These are phyloP conservation scores for Apis dorsata DNA, from an alignment of 1,140 invertebrate genomes.

Conservation along the genomic window DNA sequence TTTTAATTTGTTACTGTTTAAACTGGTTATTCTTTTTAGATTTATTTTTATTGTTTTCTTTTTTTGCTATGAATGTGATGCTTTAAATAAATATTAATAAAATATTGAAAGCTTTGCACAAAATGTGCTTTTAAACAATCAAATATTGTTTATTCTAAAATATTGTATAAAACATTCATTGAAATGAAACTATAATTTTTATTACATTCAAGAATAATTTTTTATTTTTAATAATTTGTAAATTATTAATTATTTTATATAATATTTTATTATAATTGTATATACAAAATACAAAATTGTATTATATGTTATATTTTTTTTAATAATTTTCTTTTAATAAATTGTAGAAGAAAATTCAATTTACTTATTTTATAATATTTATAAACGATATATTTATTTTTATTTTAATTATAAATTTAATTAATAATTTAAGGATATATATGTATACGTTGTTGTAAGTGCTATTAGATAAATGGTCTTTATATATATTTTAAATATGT, in stretches of 20 bases:
- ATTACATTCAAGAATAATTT: slow-evolving; percentile 20
- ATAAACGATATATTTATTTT: slow-evolving; percentile 12
- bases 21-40: not conserved
- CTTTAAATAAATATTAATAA: not conserved
- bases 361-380: not conserved
- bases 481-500: slow-evolving; percentile 16
- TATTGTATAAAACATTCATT: not conserved
- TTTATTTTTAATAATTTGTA: slow-evolving; percentile 1
- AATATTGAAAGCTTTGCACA: not conserved
- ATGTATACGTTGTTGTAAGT: slow-evolving; percentile 37
- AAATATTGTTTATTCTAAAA: not conserved
- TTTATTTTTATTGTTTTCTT: not conserved
- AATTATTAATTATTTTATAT: not conserved
- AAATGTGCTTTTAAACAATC: not conserved
- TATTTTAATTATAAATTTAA: not conserved
- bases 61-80: not conserved
- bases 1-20: not conserved
- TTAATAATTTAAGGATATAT: slow-evolving; percentile 27
- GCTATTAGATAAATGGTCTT: slow-evolving; percentile 36
- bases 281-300: not conserved
- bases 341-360: not conserved
- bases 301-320: not conserved
- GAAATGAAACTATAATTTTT: not conserved
- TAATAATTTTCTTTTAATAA: not conserved
- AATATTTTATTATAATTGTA: slow-evolving; percentile 18